Evolutionary conservation across 2,888 invertebrate species (phyloP).

Genomic region (Dascillus cervinus): DNA sequence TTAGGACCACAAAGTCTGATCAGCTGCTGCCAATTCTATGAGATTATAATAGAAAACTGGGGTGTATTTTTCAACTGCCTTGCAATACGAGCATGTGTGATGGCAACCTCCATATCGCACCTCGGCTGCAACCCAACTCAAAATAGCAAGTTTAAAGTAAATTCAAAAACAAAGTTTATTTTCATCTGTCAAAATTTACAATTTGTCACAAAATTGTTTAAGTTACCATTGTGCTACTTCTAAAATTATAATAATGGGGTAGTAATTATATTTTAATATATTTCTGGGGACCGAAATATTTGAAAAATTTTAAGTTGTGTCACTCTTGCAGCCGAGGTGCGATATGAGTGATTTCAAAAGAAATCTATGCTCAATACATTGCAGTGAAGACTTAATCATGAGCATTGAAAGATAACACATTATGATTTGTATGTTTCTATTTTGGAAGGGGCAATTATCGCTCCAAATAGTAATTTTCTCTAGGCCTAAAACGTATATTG

Average conservation of each 20-base stretch:
- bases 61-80: constrained; percentile 6
- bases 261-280: too few relatives aligned
- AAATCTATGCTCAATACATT: constrained; percentile 8
- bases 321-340: too few relatives aligned
- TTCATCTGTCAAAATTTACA: too few relatives aligned
- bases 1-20: constrained; percentile 2
- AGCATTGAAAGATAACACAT: constrained; percentile 14
- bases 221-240: too few relatives aligned
- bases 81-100: constrained; percentile 8
- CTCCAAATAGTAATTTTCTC: constrained; percentile 15
- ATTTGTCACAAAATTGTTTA: too few relatives aligned
- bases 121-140: too few relatives aligned
- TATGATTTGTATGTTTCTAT: constrained; percentile 10
- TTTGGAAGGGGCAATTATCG: constrained; percentile 20
- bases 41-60: constrained; percentile 9
- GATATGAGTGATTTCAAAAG: constrained; percentile 7
- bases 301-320: too few relatives aligned
- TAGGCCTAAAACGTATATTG: too few relatives aligned
- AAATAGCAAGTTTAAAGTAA: too few relatives aligned
- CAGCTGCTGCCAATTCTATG: constrained; percentile 11
- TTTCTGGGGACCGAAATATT: too few relatives aligned
- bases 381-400: constrained; percentile 4
- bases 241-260: too few relatives aligned
- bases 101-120: constrained; percentile 6
- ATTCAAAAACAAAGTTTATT: too few relatives aligned